Evolutionary conservation across 2,113 vertebrate species (phyloP).

Genomic region (Entomyzon cyanotis): DNA sequence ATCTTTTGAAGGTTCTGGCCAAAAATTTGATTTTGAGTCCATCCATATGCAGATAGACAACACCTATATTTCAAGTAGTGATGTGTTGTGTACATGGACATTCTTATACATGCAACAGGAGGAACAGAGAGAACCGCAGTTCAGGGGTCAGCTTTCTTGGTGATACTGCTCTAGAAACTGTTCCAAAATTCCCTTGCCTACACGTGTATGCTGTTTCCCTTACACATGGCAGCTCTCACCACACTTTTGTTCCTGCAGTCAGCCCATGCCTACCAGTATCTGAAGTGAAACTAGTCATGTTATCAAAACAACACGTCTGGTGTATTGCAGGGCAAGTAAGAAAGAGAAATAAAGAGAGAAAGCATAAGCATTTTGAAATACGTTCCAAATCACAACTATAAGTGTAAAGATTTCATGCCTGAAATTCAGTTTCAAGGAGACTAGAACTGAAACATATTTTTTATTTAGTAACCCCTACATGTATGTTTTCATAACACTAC

Average conservation of each 20-base stretch:
- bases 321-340: background rate
- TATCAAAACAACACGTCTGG: background rate
- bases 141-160: background rate
- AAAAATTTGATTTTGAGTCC: background rate
- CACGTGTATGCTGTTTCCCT: rapidly evolving
- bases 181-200: background rate
- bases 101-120: background rate
- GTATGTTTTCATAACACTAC: background rate
- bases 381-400: background rate
- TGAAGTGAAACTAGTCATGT: background rate
- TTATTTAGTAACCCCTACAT: background rate
- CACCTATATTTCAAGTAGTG: background rate
- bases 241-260: background rate
- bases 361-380: background rate
- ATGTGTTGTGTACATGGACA: rapidly evolving
- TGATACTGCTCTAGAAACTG: background rate
- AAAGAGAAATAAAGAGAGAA: background rate
- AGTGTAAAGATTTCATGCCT: background rate
- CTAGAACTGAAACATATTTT: background rate
- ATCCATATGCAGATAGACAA: background rate
- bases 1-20: background rate
- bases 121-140: background rate
- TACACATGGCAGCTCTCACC: background rate
- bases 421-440: background rate
- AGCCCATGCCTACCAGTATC: background rate